These are phyloP conservation scores for Tragelaphus strepsiceros DNA, from an alignment of 2,113 vertebrate species.

Conservation along the genomic window DNA sequence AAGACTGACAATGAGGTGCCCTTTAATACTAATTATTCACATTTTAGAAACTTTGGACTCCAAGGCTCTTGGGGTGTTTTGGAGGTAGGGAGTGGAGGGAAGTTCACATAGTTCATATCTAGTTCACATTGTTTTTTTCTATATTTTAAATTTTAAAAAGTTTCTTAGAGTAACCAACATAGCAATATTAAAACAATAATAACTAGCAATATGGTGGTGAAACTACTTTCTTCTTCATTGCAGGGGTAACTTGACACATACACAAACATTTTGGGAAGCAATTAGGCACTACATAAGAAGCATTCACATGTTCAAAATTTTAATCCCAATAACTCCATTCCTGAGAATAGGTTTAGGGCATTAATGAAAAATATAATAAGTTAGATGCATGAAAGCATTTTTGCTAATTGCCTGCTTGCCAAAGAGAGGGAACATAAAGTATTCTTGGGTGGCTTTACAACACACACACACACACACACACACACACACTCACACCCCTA, in stretches of 20 bases:
- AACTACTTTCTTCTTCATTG: neutral
- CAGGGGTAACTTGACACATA: neutral
- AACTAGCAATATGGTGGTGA: neutral
- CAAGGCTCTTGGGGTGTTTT: neutral
- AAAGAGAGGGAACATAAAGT: neutral
- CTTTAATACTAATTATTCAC: conserved; percentile 4
- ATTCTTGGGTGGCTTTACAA: neutral
- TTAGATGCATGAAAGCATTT: neutral
- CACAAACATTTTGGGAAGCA: neutral
- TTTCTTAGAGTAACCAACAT: neutral
- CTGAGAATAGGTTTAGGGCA: neutral
- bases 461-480: neutral
- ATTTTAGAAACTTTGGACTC: conserved; percentile 6
- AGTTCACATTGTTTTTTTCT: neutral
- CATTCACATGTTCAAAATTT: neutral
- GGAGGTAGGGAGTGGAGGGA: neutral
- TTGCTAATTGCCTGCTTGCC: neutral
- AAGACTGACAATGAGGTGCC: neutral
- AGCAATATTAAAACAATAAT: neutral
- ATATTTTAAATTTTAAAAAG: neutral
- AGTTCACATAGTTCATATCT: neutral
- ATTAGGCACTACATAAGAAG: neutral
- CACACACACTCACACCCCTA: neutral
- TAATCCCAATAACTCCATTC: neutral
- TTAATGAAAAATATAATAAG: neutral